Conservation (phyloP, 1,140 invertebrate genomes). For the Calosoma granatense region DNA sequence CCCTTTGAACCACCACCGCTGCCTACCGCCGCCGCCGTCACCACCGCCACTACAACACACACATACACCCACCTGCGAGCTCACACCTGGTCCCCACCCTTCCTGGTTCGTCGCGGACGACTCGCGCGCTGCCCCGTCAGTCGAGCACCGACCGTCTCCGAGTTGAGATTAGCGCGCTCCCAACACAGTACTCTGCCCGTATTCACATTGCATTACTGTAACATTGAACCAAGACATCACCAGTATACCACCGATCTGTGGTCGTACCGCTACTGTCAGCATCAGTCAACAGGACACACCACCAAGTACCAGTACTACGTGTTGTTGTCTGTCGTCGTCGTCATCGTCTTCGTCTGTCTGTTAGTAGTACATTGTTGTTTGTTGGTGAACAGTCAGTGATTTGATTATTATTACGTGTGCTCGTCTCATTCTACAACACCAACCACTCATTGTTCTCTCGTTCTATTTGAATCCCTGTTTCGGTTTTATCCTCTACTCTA, state of each 20-base stretch:
- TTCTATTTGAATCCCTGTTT: too few relatives aligned
- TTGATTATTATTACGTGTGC: background rate
- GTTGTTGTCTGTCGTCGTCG: background rate
- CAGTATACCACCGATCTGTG: too few relatives aligned
- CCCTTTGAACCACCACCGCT: constrained; percentile 28
- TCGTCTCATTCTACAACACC: too few relatives aligned
- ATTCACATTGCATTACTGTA: too few relatives aligned
- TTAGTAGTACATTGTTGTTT: too few relatives aligned
- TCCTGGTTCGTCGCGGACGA: background rate
- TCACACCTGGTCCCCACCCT: constrained; percentile 24
- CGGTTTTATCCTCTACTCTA: too few relatives aligned
- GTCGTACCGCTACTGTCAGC: too few relatives aligned
- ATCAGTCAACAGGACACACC: too few relatives aligned
- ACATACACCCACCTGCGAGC: constrained; percentile 32
- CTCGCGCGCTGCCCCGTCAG: constrained; percentile 16
- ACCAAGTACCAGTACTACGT: background rate
- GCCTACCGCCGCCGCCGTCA: background rate
- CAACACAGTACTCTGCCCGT: background rate
- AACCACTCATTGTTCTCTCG: too few relatives aligned
- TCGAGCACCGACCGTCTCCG: constrained; percentile 20
- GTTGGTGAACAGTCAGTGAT: background rate
- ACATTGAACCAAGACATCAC: too few relatives aligned
- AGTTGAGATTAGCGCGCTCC: background rate
- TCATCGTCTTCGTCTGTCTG: background rate
- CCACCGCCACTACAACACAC: constrained; percentile 23